These are phyloP conservation scores for Saturnia pavonia DNA, from an alignment of 2,888 invertebrate genomes.

Conservation along the genomic window DNA sequence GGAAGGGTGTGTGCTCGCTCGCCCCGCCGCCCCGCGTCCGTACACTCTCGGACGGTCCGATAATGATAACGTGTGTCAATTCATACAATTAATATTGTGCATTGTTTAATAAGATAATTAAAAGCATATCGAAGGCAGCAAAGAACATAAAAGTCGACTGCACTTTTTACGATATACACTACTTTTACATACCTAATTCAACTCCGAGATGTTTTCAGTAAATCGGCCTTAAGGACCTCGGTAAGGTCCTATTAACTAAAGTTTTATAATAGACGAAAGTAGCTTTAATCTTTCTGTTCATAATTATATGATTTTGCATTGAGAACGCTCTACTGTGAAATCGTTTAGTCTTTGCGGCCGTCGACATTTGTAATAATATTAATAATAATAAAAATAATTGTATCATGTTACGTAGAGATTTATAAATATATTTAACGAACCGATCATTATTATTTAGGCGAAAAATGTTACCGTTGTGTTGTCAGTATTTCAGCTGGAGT, in stretches of 20 bases:
- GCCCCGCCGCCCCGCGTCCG: constrained; percentile 17
- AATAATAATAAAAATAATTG: constrained; percentile 58
- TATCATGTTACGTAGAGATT: constrained; percentile 75
- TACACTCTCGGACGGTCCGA: constrained; percentile 38
- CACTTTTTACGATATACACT: no score
- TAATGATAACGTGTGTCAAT: constrained; percentile 76
- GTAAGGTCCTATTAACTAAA: no score
- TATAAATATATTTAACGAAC: constrained; percentile 57
- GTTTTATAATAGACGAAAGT: no score
- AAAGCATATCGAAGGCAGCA: constrained; percentile 37
- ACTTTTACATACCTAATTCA: no score
- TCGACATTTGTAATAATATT: constrained; percentile 67
- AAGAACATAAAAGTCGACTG: no score
- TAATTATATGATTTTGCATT: no score
- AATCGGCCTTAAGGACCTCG: no score
- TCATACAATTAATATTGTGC: constrained; percentile 78
- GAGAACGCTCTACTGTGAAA: no score
- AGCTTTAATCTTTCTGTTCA: no score
- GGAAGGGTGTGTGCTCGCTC: constrained; percentile 16
- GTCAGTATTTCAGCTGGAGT: constrained; percentile 37
- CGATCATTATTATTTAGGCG: constrained; percentile 54
- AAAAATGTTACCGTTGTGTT: constrained; percentile 51
- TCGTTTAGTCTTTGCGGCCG: no score
- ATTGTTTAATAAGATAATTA: constrained; percentile 69
- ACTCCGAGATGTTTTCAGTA: no score